Base-by-base conservation (phyloP, 2,888 invertebrate genomes). In the Halictus quadricinctus region DNA sequence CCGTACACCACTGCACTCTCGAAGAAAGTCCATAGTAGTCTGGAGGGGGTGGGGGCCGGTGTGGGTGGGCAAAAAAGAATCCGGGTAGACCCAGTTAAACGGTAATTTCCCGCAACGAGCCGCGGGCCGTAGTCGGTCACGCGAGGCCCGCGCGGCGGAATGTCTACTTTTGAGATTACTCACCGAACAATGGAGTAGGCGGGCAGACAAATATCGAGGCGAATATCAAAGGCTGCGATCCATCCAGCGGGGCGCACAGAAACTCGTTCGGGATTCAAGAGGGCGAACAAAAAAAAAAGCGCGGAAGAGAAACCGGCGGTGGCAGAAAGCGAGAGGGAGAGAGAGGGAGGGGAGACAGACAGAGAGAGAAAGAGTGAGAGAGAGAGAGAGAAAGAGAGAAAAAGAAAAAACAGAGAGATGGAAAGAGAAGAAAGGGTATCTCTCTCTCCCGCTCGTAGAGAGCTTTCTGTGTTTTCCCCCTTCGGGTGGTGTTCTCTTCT, bases 141-240 rank as follows among this genome's bases (percentile, higher is more conserved):
- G 58, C 80, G 66, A 69, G 36, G 15, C n/a, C 18, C 25, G 12
- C 48, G 48, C 18, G 36, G 36, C 12, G 50, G 72, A 10, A 60
- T n/a, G 69, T 76, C 66, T 78, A 80, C 64, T 84, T 80, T 50
- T 70, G 25, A 72, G 75, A 79, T 85, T 83, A 88, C 88, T 88
- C 81, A 87, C 88, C 87, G 73, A 79, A 80, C 83, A 80, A 74
- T 64, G 64, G 50, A 25, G 25, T 43, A 50, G 66, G 81, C 69
- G 29, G 75, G 58, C 70, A 21, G 87, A 72, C 50, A 54, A 72
- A 69, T 87, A 84, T 83, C 81, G 74, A 72, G 80, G 79, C 66
- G 80, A 54, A n/a, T 86, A 80, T 88, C 84, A 84, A 77, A 84
- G 86, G 60, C 78, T 81, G 48, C 79, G 85, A 87, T 84, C 81